phyloP scores from a whole-genome alignment of 2,888 invertebrate species.

The Eueremaeus valkanovi region DNA sequence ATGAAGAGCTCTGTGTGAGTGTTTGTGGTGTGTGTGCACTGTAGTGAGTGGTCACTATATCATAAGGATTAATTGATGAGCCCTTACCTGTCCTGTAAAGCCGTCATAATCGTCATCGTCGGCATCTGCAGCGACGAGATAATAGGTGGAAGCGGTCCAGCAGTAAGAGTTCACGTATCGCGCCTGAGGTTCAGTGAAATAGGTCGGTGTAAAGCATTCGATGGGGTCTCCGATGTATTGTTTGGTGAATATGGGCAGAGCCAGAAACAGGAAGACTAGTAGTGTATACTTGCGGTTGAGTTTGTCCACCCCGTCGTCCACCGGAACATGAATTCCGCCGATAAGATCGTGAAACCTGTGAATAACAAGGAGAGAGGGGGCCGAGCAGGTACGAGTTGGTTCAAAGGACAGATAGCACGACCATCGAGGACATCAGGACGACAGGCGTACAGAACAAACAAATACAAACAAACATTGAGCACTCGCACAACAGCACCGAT shows the following conservation, averaged over 20 bases:
- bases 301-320: constrained; percentile 55
- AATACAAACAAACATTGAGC: constrained; percentile 27
- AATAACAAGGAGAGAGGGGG: background rate
- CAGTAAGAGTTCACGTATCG: constrained; percentile 52
- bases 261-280: constrained; percentile 53
- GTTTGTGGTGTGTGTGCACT: background rate
- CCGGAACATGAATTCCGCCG: constrained; percentile 51
- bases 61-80: background rate
- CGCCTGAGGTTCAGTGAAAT: constrained; percentile 51
- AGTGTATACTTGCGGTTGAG: constrained; percentile 55
- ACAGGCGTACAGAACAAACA: constrained; percentile 5
- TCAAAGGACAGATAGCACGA: constrained; percentile 9
- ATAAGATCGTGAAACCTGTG: constrained; percentile 50
- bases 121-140: constrained; percentile 49
- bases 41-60: background rate
- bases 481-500: background rate
- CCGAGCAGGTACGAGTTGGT: constrained; percentile 29
- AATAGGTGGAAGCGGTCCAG: constrained; percentile 53
- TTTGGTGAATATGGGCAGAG: constrained; percentile 54
- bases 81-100: constrained; percentile 39
- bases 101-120: constrained; percentile 46
- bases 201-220: constrained; percentile 54
- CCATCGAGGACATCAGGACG: constrained; percentile 19
- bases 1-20: background rate
- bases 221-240: constrained; percentile 56